Conservation (phyloP, 2,797 vertebrate species). For the Rousettus madagascariensis region DNA sequence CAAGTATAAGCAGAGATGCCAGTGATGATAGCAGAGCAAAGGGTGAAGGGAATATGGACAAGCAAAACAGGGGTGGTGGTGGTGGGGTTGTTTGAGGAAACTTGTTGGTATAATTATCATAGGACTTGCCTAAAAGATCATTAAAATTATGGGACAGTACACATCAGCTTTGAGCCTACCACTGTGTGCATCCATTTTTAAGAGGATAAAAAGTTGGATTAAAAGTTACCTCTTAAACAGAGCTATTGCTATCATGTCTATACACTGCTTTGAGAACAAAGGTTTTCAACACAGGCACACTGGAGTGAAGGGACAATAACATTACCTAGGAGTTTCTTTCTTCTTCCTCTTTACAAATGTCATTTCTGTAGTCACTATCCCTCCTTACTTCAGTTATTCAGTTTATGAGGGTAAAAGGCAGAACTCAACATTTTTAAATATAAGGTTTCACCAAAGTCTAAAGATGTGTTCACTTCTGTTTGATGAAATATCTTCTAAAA, state of each 20-base stretch:
- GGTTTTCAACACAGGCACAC: constrained; percentile 29
- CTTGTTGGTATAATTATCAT: constrained; percentile 45
- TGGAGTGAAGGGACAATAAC: neutral
- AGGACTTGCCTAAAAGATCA: constrained; percentile 58
- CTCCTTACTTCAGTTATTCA: neutral
- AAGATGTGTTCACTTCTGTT: constrained; percentile 55
- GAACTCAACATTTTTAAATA: constrained; percentile 20
- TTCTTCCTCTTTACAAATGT: constrained; percentile 35
- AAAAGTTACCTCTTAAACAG: neutral
- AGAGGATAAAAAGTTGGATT: neutral
- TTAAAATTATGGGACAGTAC: constrained; percentile 57
- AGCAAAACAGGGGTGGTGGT: constrained; percentile 35
- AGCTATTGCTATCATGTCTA: neutral
- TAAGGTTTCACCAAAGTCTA: constrained; percentile 46
- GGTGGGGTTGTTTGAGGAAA: constrained; percentile 44
- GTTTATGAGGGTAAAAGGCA: constrained; percentile 24
- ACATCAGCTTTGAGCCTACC: constrained; percentile 47
- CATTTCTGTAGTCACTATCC: constrained; percentile 15
- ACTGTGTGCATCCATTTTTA: constrained; percentile 28
- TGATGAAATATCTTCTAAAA: constrained; percentile 51
- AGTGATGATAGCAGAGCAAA: constrained; percentile 46
- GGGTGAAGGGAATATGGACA: constrained; percentile 30
- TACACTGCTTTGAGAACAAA: constrained; percentile 49
- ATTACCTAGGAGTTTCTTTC: neutral
- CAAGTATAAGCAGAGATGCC: constrained; percentile 49